These are phyloP conservation scores for Pogonocichla stellata DNA, from an alignment of 2,113 vertebrate genomes.

Conservation along the genomic window DNA sequence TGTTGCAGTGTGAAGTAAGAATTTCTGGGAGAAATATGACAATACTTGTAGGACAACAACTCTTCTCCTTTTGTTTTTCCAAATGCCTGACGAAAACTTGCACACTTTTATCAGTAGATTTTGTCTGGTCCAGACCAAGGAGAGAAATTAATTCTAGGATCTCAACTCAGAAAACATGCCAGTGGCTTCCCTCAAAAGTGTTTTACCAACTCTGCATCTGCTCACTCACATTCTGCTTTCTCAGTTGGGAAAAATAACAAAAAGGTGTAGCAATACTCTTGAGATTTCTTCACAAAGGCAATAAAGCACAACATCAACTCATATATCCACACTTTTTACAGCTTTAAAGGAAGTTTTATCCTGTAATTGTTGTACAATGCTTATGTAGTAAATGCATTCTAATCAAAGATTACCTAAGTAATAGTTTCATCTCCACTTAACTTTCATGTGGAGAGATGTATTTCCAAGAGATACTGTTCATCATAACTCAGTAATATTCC, in stretches of 20 bases:
- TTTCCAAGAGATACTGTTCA: background rate
- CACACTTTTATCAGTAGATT: background rate
- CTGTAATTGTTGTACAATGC: background rate
- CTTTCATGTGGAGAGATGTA: background rate
- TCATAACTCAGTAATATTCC: background rate
- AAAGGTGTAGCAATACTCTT: background rate
- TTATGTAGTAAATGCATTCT: background rate
- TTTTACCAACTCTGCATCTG: background rate
- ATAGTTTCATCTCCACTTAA: background rate
- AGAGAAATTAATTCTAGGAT: background rate
- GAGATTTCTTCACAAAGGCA: background rate
- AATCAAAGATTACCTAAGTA: background rate
- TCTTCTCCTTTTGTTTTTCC: background rate
- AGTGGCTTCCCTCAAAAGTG: background rate
- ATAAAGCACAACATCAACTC: background rate
- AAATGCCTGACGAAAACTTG: background rate
- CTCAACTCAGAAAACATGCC: background rate
- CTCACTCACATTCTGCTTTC: accelerated
- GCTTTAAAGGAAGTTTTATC: background rate
- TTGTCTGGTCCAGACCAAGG: background rate
- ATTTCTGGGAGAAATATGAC: background rate
- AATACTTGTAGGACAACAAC: background rate
- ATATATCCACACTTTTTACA: background rate
- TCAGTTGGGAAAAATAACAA: background rate
- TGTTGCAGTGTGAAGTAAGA: background rate